Percentiles rank a stretch among this genome's conserved stretches.
Conservation (phyloP, 1,140 invertebrate species). For the Bombus waltoni region DNA sequence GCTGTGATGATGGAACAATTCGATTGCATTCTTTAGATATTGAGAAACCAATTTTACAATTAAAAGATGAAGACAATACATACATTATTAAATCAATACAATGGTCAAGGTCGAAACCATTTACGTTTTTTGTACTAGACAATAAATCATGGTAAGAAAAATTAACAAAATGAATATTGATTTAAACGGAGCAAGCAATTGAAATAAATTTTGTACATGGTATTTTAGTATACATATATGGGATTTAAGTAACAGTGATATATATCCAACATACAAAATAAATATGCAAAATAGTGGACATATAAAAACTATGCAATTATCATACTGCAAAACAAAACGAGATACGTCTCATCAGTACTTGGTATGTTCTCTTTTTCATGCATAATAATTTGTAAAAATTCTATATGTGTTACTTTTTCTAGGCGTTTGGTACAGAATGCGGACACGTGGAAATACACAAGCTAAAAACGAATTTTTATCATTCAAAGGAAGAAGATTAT, state of each 20-base stretch:
- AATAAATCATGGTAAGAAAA: constrained; percentile 79
- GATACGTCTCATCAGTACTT: constrained; percentile 79
- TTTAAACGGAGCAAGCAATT: not conserved
- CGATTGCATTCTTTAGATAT: constrained; percentile 79
- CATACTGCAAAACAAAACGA: constrained; percentile 73
- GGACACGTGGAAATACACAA: constrained; percentile 81
- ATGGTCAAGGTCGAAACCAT: constrained; percentile 85
- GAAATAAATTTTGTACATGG: not conserved
- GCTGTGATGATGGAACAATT: constrained; percentile 84
- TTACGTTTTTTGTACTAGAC: constrained; percentile 85
- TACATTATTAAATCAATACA: constrained; percentile 80
- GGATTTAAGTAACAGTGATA: constrained; percentile 83
- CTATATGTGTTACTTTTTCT: constrained; percentile 45
- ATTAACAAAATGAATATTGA: not conserved
- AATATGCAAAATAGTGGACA: constrained; percentile 71
- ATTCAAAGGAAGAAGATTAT: constrained; percentile 79
- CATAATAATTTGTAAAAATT: not conserved
- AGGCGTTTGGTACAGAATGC: constrained; percentile 79
- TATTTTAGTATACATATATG: constrained; percentile 83
- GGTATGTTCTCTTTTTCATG: constrained; percentile 61
- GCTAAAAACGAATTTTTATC: constrained; percentile 81
- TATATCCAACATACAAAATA: constrained; percentile 75
- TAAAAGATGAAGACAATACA: constrained; percentile 73
- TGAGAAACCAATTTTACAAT: constrained; percentile 83
- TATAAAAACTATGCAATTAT: constrained; percentile 78